Evolutionary conservation across 1,140 invertebrate species (phyloP).

Genomic region (Aricia agestis): DNA sequence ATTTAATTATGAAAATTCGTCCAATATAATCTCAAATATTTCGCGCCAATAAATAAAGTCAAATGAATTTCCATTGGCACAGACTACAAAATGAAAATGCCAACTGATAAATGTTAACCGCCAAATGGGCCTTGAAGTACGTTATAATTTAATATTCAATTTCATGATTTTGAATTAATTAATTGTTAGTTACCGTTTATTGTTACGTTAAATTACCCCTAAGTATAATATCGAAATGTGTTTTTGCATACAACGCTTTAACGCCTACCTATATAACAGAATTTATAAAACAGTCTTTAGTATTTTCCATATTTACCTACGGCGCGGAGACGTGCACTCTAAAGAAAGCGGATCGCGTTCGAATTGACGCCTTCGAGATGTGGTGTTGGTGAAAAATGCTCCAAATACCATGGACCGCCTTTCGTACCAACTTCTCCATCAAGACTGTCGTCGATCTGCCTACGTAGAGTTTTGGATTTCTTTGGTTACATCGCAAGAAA

Average conservation of each 20-base stretch:
- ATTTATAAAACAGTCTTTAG: neutral
- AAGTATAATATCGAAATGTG: neutral
- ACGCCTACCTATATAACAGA: neutral
- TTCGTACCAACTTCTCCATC: too few relatives aligned
- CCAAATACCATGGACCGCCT: too few relatives aligned
- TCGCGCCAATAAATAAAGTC: neutral
- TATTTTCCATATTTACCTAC: too few relatives aligned
- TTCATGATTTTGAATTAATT: slow-evolving; percentile 1
- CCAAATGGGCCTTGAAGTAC: neutral
- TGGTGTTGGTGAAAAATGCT: too few relatives aligned
- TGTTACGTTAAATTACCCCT: neutral
- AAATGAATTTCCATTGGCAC: neutral
- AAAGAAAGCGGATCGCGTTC: too few relatives aligned
- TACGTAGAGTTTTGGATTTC: too few relatives aligned
- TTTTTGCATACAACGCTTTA: neutral
- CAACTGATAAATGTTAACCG: neutral
- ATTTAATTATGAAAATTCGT: neutral
- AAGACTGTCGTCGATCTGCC: too few relatives aligned
- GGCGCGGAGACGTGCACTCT: too few relatives aligned
- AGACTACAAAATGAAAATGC: neutral
- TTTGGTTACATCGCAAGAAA: too few relatives aligned
- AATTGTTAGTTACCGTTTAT: neutral
- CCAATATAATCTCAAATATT: neutral
- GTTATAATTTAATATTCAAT: slow-evolving; percentile 1
- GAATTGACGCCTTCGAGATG: too few relatives aligned